A percentile compares a stretch with the other conserved stretches of the same genome.
phyloP scores from a whole-genome alignment of 2,113 vertebrate species.

The Erythrocercus mccallii region DNA sequence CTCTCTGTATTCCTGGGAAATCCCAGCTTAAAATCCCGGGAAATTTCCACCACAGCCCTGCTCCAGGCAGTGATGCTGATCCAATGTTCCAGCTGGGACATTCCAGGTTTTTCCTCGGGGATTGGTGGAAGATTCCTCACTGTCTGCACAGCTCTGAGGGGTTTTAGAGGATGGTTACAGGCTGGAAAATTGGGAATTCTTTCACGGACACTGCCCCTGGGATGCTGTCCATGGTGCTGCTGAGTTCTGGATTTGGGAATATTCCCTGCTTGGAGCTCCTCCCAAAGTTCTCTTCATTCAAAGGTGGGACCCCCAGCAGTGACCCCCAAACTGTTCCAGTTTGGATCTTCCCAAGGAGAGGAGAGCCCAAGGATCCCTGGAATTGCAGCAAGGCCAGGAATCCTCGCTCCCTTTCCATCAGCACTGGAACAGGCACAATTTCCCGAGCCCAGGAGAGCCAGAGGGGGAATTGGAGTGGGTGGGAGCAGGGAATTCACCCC shows the following conservation, averaged over 20 bases:
- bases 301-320: background rate
- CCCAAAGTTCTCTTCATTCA: background rate
- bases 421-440: accelerated
- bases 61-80: background rate
- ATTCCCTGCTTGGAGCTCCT: background rate
- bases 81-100: background rate
- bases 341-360: background rate
- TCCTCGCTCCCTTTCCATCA: background rate
- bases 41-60: background rate
- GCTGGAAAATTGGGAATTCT: background rate
- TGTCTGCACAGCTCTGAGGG: background rate
- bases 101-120: background rate
- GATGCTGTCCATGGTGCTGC: background rate
- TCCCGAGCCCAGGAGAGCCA: background rate
- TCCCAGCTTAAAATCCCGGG: background rate
- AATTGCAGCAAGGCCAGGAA: background rate
- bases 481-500: no score
- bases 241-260: background rate
- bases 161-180: background rate
- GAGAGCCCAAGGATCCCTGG: background rate
- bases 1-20: background rate
- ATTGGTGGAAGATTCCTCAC: background rate
- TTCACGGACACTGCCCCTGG: accelerated
- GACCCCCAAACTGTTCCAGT: background rate
- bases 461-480: background rate